These are phyloP conservation scores for Chloebia gouldiae DNA, from an alignment of 2,113 vertebrate species.

Conservation along the genomic window DNA sequence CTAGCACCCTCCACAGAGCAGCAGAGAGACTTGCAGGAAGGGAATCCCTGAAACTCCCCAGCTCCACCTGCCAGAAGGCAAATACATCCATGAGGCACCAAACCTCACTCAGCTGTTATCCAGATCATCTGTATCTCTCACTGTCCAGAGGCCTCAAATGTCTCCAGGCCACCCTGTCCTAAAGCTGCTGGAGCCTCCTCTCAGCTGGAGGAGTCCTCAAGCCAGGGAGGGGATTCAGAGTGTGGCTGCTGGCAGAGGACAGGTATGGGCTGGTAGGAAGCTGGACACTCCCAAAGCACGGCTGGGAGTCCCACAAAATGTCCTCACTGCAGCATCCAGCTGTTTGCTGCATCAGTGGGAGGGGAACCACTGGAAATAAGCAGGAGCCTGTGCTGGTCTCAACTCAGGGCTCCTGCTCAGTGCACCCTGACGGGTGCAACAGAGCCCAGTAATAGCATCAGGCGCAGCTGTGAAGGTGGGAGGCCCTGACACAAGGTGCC, in stretches of 20 bases:
- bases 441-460: background rate
- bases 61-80: too few species aligned
- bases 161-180: background rate
- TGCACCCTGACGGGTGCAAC: too few species aligned
- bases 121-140: background rate
- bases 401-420: background rate
- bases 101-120: background rate
- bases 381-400: background rate
- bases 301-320: background rate
- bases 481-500: background rate
- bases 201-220: too few species aligned
- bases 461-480: background rate
- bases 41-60: background rate
- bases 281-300: background rate
- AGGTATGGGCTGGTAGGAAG: background rate
- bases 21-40: background rate
- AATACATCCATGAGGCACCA: background rate
- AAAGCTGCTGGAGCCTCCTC: background rate
- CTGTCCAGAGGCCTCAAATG: background rate
- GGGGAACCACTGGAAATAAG: background rate
- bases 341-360: background rate
- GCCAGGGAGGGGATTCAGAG: background rate
- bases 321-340: background rate
- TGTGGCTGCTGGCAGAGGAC: background rate
- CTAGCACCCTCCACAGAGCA: background rate